Conservation (phyloP, 1,140 invertebrate genomes). For the Drosophila prosaltans region DNA sequence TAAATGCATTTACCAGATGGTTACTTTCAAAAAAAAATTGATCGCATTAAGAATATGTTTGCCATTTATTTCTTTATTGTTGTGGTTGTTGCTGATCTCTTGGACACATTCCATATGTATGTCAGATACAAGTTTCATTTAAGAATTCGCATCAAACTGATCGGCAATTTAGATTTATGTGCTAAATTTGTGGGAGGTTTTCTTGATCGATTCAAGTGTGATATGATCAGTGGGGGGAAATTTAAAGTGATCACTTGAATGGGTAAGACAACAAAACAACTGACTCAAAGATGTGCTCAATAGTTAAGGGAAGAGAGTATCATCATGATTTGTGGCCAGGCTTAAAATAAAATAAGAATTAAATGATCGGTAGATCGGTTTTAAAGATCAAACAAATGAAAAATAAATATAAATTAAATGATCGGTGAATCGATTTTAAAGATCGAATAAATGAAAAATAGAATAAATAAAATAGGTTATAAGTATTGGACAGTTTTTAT, state of each 20-base stretch:
- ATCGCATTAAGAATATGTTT: slow-evolving; percentile 38
- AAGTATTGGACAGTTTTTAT: too few relatives aligned
- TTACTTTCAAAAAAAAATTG: slow-evolving; percentile 59
- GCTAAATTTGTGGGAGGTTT: slow-evolving; percentile 48
- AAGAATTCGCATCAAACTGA: slow-evolving; percentile 8
- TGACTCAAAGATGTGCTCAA: slow-evolving; percentile 1
- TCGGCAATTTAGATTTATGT: slow-evolving; percentile 73
- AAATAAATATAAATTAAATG: background rate
- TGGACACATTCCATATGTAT: slow-evolving; percentile 44
- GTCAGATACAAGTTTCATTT: slow-evolving; percentile 16
- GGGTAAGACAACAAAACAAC: slow-evolving; percentile 1
- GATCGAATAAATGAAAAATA: too few relatives aligned
- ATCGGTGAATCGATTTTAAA: background rate
- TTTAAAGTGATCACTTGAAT: slow-evolving; percentile 32
- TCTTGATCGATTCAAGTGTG: slow-evolving; percentile 48
- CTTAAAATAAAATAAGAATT: background rate
- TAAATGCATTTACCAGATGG: slow-evolving; percentile 47
- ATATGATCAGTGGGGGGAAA: slow-evolving; percentile 31
- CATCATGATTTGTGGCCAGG: background rate
- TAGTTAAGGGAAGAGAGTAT: background rate
- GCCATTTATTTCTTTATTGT: slow-evolving; percentile 14
- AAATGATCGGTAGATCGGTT: background rate
- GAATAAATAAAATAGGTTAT: too few relatives aligned
- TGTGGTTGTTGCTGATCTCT: slow-evolving; percentile 18
- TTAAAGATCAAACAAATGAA: background rate